Conservation (phyloP, 2,113 vertebrate species). For the Phyllostomus hastatus region DNA sequence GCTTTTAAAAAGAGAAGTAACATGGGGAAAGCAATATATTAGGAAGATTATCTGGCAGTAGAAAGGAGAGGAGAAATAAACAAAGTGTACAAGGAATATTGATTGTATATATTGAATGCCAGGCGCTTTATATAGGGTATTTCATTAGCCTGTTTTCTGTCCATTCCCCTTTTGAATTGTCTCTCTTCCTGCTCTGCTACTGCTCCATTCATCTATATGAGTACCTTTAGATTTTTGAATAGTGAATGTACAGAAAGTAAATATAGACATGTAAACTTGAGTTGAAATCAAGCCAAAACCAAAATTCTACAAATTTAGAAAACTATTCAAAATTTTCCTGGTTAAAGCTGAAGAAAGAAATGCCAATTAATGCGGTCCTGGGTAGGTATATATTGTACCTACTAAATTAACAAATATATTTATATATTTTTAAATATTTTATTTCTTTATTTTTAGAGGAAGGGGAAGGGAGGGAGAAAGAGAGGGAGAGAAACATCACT, state of each 20-base stretch:
- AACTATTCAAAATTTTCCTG: not conserved
- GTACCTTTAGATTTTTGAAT: slow-evolving; percentile 39
- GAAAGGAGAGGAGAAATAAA: not conserved
- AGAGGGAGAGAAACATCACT: too few relatives aligned
- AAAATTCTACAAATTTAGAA: not conserved
- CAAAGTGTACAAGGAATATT: not conserved
- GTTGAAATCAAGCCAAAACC: slow-evolving; percentile 13
- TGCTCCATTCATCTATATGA: not conserved
- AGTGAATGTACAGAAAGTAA: slow-evolving; percentile 28
- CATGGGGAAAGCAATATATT: not conserved
- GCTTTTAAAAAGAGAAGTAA: not conserved
- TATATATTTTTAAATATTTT: not conserved
- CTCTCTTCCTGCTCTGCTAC: not conserved
- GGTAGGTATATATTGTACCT: not conserved
- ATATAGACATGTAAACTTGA: not conserved
- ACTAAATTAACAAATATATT: not conserved
- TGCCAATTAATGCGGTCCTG: not conserved
- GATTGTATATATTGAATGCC: not conserved
- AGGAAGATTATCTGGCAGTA: not conserved
- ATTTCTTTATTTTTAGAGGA: too few relatives aligned
- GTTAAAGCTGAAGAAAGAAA: not conserved
- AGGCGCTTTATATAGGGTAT: not conserved
- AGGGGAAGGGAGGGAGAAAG: too few relatives aligned
- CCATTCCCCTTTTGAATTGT: not conserved
- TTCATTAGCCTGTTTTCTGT: not conserved